phyloP scores from a whole-genome alignment of 2,113 vertebrate species.

The Boulengerochromis microlepis region DNA sequence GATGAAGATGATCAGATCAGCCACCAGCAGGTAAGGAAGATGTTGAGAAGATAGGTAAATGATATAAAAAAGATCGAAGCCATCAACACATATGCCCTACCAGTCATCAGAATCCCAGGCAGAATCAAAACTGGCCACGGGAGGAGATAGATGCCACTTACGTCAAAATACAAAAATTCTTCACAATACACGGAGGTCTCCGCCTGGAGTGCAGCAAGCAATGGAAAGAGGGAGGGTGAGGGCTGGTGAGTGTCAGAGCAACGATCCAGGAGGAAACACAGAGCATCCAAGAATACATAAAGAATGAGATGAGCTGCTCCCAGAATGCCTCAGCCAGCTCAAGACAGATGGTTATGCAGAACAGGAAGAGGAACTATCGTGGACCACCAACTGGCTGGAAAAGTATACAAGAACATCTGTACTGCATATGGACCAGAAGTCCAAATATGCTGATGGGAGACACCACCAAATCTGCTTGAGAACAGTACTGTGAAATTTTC shows the following conservation, averaged over 20 bases:
- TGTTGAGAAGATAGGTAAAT: background rate
- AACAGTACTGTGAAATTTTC: background rate
- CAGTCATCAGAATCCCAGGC: background rate
- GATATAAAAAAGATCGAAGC: background rate
- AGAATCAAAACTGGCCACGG: background rate
- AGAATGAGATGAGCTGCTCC: background rate
- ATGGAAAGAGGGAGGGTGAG: background rate
- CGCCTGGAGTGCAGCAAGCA: background rate
- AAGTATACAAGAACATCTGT: background rate
- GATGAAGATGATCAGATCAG: background rate
- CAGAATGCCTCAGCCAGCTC: background rate
- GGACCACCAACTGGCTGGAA: background rate
- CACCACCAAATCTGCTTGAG: background rate
- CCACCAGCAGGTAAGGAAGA: background rate
- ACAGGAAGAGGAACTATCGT: background rate
- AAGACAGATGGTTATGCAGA: background rate
- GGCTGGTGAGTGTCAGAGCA: background rate
- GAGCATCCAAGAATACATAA: background rate
- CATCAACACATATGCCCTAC: background rate
- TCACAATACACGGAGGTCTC: background rate
- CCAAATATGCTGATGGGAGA: background rate
- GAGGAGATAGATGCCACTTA: background rate
- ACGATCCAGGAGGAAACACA: background rate
- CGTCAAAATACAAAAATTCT: background rate
- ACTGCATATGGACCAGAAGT: background rate